Evolutionary conservation across 2,113 vertebrate genomes (phyloP).

Genomic region (Lycocorax pyrrhopterus): DNA sequence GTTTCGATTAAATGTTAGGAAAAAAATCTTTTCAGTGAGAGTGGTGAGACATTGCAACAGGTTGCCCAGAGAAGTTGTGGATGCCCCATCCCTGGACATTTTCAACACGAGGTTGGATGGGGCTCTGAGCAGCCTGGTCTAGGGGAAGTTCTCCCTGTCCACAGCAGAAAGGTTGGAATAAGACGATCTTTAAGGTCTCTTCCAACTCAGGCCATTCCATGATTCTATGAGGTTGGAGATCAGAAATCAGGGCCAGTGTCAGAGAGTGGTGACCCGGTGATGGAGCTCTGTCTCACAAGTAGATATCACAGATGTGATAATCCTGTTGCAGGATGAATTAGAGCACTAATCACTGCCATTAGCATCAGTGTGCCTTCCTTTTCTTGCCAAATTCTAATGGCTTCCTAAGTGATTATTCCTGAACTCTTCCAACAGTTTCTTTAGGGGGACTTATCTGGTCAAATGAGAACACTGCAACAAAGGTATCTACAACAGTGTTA

Average conservation of each 20-base stretch:
- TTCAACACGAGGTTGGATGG: neutral
- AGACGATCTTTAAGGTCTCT: neutral
- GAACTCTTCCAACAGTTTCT: neutral
- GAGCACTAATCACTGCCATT: neutral
- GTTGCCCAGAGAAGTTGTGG: neutral
- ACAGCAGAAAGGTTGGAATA: neutral
- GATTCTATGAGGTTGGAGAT: neutral
- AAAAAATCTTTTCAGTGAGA: neutral
- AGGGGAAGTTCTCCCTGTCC: neutral
- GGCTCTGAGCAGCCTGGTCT: neutral
- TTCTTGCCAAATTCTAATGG: slow-evolving; percentile 38
- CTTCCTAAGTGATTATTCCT: neutral
- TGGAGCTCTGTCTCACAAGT: neutral
- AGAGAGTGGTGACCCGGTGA: neutral
- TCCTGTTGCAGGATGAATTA: neutral
- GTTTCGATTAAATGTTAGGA: neutral
- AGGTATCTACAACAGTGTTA: neutral
- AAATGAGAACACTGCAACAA: neutral
- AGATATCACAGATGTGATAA: neutral
- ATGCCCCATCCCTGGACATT: neutral
- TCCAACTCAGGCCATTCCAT: neutral
- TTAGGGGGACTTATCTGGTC: neutral
- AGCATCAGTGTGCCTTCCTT: neutral
- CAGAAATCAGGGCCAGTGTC: neutral
- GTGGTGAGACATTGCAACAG: neutral